Evolutionary conservation across 2,113 vertebrate genomes (phyloP).

Genomic region (Tor tambroides): DNA sequence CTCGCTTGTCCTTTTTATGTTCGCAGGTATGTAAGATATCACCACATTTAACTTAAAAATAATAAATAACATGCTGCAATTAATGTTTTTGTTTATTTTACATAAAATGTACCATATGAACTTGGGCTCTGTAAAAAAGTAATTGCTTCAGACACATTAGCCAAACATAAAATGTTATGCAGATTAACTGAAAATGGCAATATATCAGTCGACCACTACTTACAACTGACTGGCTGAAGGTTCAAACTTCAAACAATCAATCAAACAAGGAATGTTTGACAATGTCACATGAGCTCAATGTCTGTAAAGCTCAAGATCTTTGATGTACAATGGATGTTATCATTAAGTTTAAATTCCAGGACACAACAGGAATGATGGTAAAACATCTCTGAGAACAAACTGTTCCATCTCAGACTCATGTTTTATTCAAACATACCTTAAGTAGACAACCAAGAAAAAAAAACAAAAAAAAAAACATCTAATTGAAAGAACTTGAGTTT

Average conservation of each 20-base stretch:
- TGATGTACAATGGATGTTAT: neutral
- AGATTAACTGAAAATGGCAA: neutral
- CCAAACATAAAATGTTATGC: neutral
- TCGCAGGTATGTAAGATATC: too few relatives aligned
- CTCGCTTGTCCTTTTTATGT: too few relatives aligned
- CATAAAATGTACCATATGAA: too few relatives aligned
- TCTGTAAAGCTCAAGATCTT: neutral
- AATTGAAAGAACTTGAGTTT: conserved; percentile 53
- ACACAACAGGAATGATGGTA: neutral
- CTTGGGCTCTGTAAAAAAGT: too few relatives aligned
- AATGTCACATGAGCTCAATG: too few relatives aligned
- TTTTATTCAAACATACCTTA: conserved; percentile 29
- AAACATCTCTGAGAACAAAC: conserved; percentile 8
- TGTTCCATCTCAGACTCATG: conserved; percentile 3
- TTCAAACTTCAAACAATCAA: neutral
- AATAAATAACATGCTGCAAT: too few relatives aligned
- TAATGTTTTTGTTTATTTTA: too few relatives aligned
- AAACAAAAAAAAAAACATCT: neutral
- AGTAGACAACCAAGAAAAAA: neutral
- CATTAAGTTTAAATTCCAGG: neutral
- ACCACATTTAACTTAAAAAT: too few relatives aligned
- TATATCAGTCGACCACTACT: neutral
- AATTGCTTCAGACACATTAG: too few relatives aligned
- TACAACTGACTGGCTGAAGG: neutral
- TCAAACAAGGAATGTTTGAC: too few relatives aligned